These are phyloP conservation scores for Piaya cayana DNA, from an alignment of 2,113 vertebrate genomes.

Conservation along the genomic window DNA sequence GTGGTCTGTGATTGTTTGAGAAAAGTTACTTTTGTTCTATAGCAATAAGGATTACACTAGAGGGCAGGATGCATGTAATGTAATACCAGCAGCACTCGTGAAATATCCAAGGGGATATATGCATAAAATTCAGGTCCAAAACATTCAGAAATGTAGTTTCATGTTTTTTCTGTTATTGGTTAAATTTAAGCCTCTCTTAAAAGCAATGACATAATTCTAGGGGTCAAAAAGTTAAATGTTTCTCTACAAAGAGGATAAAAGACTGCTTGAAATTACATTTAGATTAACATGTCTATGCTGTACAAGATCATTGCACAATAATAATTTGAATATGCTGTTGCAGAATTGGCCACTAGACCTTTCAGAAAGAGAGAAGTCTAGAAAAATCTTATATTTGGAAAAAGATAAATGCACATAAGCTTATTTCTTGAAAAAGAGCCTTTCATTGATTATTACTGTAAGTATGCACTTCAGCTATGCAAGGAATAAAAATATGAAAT, in stretches of 20 bases:
- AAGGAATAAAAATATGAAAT: constrained; percentile 38
- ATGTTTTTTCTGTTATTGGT: not conserved
- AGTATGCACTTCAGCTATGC: constrained; percentile 30
- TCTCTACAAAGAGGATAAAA: not conserved
- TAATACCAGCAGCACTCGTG: not conserved
- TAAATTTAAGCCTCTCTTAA: not conserved
- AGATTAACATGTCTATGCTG: not conserved
- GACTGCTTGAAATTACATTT: not conserved
- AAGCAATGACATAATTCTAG: not conserved
- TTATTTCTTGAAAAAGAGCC: constrained; percentile 19
- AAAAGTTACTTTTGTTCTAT: not conserved
- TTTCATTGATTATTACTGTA: constrained; percentile 57
- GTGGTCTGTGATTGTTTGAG: not conserved
- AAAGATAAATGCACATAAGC: not conserved
- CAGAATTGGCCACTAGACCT: not conserved
- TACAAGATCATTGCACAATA: not conserved
- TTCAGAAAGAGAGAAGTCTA: not conserved
- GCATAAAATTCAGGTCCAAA: not conserved
- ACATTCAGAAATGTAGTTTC: not conserved
- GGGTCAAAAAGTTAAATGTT: not conserved
- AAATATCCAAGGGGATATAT: not conserved
- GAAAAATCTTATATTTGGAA: too few species aligned
- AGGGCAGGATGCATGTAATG: not conserved
- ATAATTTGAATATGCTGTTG: not conserved
- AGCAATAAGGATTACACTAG: not conserved